Base-by-base conservation (phyloP, 1,140 invertebrate genomes). In the Sitobion miscanthi region DNA sequence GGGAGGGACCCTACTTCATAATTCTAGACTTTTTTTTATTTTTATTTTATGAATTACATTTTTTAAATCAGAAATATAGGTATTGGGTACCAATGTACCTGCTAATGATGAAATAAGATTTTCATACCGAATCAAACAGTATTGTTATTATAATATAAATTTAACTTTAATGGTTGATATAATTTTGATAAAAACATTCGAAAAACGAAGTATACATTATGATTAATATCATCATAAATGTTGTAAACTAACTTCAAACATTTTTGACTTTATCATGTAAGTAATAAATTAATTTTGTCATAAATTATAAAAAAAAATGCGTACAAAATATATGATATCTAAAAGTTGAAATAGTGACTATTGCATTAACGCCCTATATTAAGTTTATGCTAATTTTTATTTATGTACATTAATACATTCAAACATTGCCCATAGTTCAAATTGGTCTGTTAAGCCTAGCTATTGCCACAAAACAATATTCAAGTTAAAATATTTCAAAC, bases 171-270 rank as follows among this genome's bases (percentile, higher is more conserved):
- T 77, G 62, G n/a, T 77, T n/a, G 62, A 77, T 77, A 77, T n/a
- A n/a, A n/a, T 77, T 77, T n/a, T 77, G 62, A 77, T 77, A 77
- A 77, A 35, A n/a, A n/a, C 14, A 69, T 69, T 69, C 62, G 62
- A 69, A 69, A 57, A 77, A 77, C 62, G n/a, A 77, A 77, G 62
- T 77, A n/a, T n/a, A 14, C 62, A 77, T 77, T 77, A 77, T 77
- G 62, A 77, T 77, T 77, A n/a, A n/a, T 77, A 77, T 77, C 62
- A 17, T n/a, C 62, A 77, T 77, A 77, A n/a, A 77, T 77, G n/a
- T 77, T 77, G 62, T 77, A n/a, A 77, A 77, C 62, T 77, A 77
- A 77, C 62, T 77, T 77, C n/a, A 77, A 77, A 17, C n/a, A 35
- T 77, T 77, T 77, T 77, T 77, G 30, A n/a, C 62, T n/a, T 77